A percentile compares a stretch with the other conserved stretches of the same genome.
phyloP scores from a whole-genome alignment of 1,140 invertebrate species.

The Zaprionus gabonicus region DNA sequence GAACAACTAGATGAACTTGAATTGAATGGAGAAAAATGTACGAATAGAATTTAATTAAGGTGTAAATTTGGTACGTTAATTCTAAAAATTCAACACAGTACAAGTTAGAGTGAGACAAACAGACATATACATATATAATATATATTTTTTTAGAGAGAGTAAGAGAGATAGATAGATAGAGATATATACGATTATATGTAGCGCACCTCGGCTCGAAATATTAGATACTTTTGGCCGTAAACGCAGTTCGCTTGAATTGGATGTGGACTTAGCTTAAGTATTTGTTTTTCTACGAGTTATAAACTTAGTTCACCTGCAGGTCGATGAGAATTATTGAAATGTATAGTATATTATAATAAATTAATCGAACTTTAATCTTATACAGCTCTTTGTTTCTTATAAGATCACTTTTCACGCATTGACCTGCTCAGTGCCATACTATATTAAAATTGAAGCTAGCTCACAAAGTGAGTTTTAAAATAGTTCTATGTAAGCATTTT shows the following conservation, averaged over 20 bases:
- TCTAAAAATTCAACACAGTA: conserved; percentile 76
- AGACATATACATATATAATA: conserved; percentile 62
- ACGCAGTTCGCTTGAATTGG: background rate
- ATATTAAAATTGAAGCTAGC: conserved; percentile 14
- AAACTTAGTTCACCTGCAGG: conserved; percentile 16
- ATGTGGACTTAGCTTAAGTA: conserved; percentile 21
- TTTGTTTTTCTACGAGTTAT: conserved; percentile 14
- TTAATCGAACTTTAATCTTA: background rate
- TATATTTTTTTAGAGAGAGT: conserved; percentile 54
- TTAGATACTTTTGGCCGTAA: background rate
- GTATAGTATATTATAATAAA: background rate
- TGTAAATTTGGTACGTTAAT: conserved; percentile 62
- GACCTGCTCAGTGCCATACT: conserved; percentile 14
- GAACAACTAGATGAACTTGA: conserved; percentile 63
- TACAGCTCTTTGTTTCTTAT: background rate
- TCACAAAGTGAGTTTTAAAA: conserved; percentile 9
- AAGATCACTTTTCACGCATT: background rate
- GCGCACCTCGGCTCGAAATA: background rate
- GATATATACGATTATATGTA: conserved; percentile 13
- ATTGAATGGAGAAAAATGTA: conserved; percentile 57
- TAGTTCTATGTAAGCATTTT: conserved; percentile 10
- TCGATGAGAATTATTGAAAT: background rate
- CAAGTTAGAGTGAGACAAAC: conserved; percentile 73
- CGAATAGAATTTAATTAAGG: conserved; percentile 67
- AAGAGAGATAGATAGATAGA: conserved; percentile 34